A percentile compares a stretch with the other conserved stretches of the same genome.
Evolutionary conservation across 2,888 invertebrate species (phyloP).

Genomic region (Podabrus alpinus): DNA sequence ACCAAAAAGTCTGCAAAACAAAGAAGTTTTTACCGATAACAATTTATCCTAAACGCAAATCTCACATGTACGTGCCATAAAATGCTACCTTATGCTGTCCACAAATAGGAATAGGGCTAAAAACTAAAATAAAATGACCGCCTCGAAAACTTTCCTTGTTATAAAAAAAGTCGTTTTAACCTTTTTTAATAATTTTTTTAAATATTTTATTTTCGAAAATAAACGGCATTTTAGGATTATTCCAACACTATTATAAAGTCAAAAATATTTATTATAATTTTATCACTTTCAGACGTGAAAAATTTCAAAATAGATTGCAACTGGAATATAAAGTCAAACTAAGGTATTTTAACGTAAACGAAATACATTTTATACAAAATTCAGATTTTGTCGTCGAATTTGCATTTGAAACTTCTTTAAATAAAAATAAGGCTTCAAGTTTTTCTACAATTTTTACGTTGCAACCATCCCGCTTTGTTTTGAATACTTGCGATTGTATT

Average conservation of each 20-base stretch:
- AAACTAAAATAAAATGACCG: constrained; percentile 27
- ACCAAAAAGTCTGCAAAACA: not conserved
- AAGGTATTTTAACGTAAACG: constrained; percentile 8
- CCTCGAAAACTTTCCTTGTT: constrained; percentile 25
- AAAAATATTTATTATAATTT: too few relatives aligned
- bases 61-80: constrained; percentile 25
- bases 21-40: constrained; percentile 1
- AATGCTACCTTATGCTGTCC: constrained; percentile 22
- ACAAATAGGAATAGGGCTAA: constrained; percentile 22
- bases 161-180: constrained; percentile 13
- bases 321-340: not conserved
- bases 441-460: not conserved
- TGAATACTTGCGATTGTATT: not conserved
- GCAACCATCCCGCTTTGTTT: not conserved
- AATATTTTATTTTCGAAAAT: too few relatives aligned
- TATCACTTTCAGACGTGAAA: not conserved
- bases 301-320: not conserved
- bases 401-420: constrained; percentile 23
- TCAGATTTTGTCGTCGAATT: constrained; percentile 24
- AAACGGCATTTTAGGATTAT: not conserved
- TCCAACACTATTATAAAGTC: too few relatives aligned
- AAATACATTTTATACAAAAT: constrained; percentile 16
- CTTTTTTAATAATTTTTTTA: constrained; percentile 17
- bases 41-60: constrained; percentile 10
- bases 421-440: constrained; percentile 3